phyloP scores from a whole-genome alignment of 2,888 invertebrate species.

The Notodonta dromedarius region DNA sequence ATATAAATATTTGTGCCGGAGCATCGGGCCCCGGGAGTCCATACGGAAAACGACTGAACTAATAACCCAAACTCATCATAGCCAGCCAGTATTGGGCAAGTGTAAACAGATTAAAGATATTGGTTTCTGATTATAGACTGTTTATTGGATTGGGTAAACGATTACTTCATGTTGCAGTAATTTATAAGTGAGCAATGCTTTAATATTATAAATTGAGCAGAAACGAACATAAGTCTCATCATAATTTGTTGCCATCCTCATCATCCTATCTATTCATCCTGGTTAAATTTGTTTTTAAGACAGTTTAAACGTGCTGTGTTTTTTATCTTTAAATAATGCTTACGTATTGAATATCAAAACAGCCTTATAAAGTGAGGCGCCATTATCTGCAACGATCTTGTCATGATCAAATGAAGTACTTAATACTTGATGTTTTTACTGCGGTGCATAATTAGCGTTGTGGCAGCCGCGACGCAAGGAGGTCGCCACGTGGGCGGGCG shows the following conservation, averaged over 20 bases:
- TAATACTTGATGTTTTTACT: constrained; percentile 34
- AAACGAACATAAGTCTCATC: no score
- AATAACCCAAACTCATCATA: constrained; percentile 23
- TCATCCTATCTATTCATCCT: no score
- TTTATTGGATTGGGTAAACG: constrained; percentile 7
- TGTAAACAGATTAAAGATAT: constrained; percentile 3
- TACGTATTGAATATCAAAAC: constrained; percentile 11
- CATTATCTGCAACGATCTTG: constrained; percentile 19
- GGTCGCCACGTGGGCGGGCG: constrained; percentile 44
- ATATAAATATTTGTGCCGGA: constrained; percentile 26
- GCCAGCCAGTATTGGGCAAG: constrained; percentile 1
- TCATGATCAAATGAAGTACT: constrained; percentile 19
- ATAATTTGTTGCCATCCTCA: no score
- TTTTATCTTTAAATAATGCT: constrained; percentile 9
- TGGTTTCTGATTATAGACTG: constrained; percentile 8
- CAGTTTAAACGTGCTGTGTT: neutral
- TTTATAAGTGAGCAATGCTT: neutral
- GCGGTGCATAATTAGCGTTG: constrained; percentile 34
- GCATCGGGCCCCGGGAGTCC: constrained; percentile 7
- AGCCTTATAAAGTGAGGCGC: constrained; percentile 25
- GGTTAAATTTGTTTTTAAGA: no score
- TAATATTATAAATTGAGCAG: neutral
- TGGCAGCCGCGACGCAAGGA: constrained; percentile 28
- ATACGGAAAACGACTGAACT: constrained; percentile 11
- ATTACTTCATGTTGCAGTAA: neutral